phyloP scores from a whole-genome alignment of 53 echinoderm and acorn worm species.

The Paracentrotus lividus region DNA sequence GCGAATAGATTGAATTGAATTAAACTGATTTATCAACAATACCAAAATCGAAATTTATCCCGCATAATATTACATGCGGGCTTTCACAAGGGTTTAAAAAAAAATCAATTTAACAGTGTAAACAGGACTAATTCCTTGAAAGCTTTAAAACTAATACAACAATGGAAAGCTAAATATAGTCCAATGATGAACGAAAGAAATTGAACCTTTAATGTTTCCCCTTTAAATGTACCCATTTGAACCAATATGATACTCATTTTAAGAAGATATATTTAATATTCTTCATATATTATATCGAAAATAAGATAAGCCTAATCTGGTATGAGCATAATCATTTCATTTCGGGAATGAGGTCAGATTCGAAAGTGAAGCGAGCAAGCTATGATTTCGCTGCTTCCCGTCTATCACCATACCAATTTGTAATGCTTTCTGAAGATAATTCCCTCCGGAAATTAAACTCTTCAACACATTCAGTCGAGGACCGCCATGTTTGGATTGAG shows the following conservation, averaged over 20 bases:
- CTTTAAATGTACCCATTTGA: background rate
- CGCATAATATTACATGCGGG: no score
- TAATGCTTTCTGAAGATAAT: constrained; percentile 60
- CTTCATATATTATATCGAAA: background rate
- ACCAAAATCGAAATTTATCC: no score
- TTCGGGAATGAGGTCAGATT: constrained; percentile 20
- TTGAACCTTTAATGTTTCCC: background rate
- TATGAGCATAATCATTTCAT: no score
- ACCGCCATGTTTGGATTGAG: constrained; percentile 49
- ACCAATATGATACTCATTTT: no score
- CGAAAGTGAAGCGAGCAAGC: background rate
- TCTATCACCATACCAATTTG: constrained; percentile 56
- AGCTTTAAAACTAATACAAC: no score
- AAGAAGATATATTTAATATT: background rate
- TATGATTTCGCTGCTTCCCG: constrained; percentile 32
- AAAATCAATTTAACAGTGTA: no score
- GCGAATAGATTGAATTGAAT: no score
- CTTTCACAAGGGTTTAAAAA: no score
- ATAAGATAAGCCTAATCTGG: background rate
- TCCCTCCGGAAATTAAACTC: constrained; percentile 64
- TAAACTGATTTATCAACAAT: no score
- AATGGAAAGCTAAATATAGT: no score
- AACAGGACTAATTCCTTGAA: no score
- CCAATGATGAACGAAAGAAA: no score
- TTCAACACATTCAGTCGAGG: constrained; percentile 45